phyloP scores from a whole-genome alignment of 2,797 vertebrate species.

The Microctenopoma stevenorrisi region DNA sequence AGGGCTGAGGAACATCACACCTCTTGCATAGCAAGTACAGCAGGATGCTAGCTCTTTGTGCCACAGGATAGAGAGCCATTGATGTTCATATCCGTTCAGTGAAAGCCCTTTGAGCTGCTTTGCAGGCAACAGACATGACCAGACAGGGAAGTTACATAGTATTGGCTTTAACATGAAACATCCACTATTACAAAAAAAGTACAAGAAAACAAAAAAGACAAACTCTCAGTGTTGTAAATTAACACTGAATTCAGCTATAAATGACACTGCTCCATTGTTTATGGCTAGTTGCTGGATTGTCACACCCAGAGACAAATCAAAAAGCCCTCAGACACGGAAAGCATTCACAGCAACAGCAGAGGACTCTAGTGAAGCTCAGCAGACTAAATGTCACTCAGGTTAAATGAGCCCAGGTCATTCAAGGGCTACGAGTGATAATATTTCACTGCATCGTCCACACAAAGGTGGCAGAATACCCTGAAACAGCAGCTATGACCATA shows the following conservation, averaged over 20 bases:
- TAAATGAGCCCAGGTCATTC: slow-evolving; percentile 70
- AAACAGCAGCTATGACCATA: neutral
- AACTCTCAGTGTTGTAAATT: slow-evolving; percentile 30
- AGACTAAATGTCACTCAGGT: slow-evolving; percentile 73
- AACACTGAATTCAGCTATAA: slow-evolving; percentile 25
- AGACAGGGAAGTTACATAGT: slow-evolving; percentile 41
- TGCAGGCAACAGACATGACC: slow-evolving; percentile 49
- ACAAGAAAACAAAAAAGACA: slow-evolving; percentile 4
- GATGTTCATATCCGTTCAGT: slow-evolving; percentile 56
- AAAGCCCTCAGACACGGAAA: slow-evolving; percentile 31
- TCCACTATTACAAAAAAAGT: slow-evolving; percentile 15
- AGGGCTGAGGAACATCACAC: slow-evolving; percentile 71
- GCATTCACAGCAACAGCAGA: slow-evolving; percentile 54
- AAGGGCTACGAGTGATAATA: slow-evolving; percentile 55
- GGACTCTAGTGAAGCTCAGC: slow-evolving; percentile 65
- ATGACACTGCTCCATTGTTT: slow-evolving; percentile 33
- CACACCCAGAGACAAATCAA: slow-evolving; percentile 3
- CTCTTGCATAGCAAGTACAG: slow-evolving; percentile 81
- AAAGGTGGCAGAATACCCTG: slow-evolving; percentile 1
- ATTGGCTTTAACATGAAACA: slow-evolving; percentile 14
- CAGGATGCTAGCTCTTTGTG: slow-evolving; percentile 76
- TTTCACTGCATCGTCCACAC: slow-evolving; percentile 47
- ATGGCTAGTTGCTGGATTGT: neutral
- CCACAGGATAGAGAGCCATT: slow-evolving; percentile 77
- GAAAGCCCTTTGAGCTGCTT: slow-evolving; percentile 65